Conservation (phyloP, 1,140 invertebrate genomes). For the Microplitis mediator region DNA sequence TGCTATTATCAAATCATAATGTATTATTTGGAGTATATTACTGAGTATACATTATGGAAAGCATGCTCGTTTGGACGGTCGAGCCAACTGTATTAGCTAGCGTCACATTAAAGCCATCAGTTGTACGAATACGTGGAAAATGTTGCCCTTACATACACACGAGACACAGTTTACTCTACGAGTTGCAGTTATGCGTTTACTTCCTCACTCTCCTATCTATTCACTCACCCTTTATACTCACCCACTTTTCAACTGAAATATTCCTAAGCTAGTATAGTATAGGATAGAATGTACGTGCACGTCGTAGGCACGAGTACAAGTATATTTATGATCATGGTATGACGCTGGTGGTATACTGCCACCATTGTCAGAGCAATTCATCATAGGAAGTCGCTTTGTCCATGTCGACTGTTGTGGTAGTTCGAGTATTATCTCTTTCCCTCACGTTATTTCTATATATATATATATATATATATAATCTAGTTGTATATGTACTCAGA, state of each 20-base stretch:
- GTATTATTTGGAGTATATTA: not conserved
- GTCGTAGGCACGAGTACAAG: not conserved
- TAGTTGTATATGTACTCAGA: not conserved
- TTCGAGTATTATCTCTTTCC: not conserved
- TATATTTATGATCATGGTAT: constrained; percentile 27
- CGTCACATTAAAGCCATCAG: not conserved
- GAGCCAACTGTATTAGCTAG: constrained; percentile 16
- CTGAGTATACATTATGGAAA: constrained; percentile 24
- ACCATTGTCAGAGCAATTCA: constrained; percentile 43
- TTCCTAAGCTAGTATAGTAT: not conserved
- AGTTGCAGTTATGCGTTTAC: constrained; percentile 3
- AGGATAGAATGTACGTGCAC: constrained; percentile 8
- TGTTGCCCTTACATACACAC: not conserved
- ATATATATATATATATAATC: not conserved
- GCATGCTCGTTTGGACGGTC: constrained; percentile 17
- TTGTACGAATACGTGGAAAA: not conserved
- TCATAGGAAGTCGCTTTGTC: constrained; percentile 36
- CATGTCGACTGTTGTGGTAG: not conserved
- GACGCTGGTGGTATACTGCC: constrained; percentile 16
- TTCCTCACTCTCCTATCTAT: not conserved
- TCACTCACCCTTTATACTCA: too few relatives aligned
- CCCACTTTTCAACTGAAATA: constrained; percentile 3
- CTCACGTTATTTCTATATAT: not conserved
- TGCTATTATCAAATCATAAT: too few relatives aligned
- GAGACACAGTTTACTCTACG: not conserved